Evolutionary conservation across 2,113 vertebrate genomes (phyloP), one percentile per base, ranked within the genome.

Genomic region (Pseudopipra pipra): DNA sequence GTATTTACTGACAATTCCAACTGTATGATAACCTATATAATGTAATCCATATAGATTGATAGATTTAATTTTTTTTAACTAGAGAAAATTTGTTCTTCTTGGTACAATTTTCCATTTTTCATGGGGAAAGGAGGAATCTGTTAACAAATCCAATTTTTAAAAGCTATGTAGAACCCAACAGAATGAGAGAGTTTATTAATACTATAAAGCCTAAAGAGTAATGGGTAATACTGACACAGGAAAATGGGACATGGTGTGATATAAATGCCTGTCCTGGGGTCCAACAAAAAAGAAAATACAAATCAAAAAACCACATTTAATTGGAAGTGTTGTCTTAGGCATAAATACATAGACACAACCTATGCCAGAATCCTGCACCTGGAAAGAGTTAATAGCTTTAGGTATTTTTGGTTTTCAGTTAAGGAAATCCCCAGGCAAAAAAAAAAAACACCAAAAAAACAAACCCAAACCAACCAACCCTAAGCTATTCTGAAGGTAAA

Each of bases 361-460:
- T 66, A 41, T 21, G 41, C 12, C 59, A 91, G 51, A 89, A 85
- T 44, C 74, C 75, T 39, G 7, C 22, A 77, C 24, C 27, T 77
- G 46, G 28, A 68, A 47, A 85, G 21, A 56, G 3, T 44, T 52
- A 51, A 63, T 15, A 78, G 27, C 9, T 90, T 79, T 35, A 79
- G 33, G 33, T 70, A n/a, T 47, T 82, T 43, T 80, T 62, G 5
- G 4, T 62, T 61, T 47, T 44, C 74, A 77, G 25, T 71, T 89
- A 89, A 90, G 86, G 81, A 93, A 94, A 91, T 88, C 8, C 17
- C 61, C 78, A 90, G 67, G 76, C 30, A 67, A 95, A 94, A 91
- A 59, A 65, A 70, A 31, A 27, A 51, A 51, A 55, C 11, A 0
- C 2, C 6, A 8, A 7, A 56, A 44, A 47, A 23, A 9, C 3